Conservation (phyloP, 2,113 vertebrate genomes). For the Xiphophorus hellerii region DNA sequence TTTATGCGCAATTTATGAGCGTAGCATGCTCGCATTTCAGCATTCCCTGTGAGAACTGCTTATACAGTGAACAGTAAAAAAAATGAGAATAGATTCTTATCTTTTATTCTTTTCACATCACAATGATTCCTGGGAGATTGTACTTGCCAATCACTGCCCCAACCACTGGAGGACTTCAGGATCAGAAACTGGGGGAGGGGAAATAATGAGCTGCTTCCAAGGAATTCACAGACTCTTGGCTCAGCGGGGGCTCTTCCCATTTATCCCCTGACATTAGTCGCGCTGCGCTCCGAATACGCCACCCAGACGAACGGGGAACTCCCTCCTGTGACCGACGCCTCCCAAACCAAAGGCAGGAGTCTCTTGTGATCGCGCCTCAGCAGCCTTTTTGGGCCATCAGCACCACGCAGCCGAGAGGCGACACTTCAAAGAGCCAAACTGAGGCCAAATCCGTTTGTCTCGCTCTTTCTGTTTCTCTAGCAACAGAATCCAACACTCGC, state of each 20-base stretch:
- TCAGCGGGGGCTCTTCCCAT: slow-evolving; percentile 55
- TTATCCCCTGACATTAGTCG: slow-evolving; percentile 40
- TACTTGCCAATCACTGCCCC: slow-evolving; percentile 69
- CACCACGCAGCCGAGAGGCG: neutral
- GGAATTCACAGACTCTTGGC: slow-evolving; percentile 60
- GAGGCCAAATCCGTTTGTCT: slow-evolving; percentile 31
- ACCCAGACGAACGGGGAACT: slow-evolving; percentile 39
- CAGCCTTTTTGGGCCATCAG: slow-evolving; percentile 8
- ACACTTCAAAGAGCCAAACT: slow-evolving; percentile 40
- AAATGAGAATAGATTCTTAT: slow-evolving; percentile 25
- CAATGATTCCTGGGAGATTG: slow-evolving; percentile 54
- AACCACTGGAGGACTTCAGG: slow-evolving; percentile 52
- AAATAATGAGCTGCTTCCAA: slow-evolving; percentile 68
- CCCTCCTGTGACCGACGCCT: slow-evolving; percentile 37
- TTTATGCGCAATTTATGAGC: slow-evolving; percentile 35
- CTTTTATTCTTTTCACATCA: slow-evolving; percentile 55
- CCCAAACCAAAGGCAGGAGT: neutral
- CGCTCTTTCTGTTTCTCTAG: slow-evolving; percentile 28
- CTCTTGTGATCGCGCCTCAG: slow-evolving; percentile 34
- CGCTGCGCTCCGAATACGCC: slow-evolving; percentile 23
- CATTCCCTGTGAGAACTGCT: slow-evolving; percentile 32
- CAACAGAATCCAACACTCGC: slow-evolving; percentile 5
- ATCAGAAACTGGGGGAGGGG: slow-evolving; percentile 40
- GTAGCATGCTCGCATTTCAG: slow-evolving; percentile 22
- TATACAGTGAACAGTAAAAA: slow-evolving; percentile 3